Evolutionary conservation across 2,113 vertebrate species (phyloP).

Genomic region (Pseudorhombus dupliciocellatus): DNA sequence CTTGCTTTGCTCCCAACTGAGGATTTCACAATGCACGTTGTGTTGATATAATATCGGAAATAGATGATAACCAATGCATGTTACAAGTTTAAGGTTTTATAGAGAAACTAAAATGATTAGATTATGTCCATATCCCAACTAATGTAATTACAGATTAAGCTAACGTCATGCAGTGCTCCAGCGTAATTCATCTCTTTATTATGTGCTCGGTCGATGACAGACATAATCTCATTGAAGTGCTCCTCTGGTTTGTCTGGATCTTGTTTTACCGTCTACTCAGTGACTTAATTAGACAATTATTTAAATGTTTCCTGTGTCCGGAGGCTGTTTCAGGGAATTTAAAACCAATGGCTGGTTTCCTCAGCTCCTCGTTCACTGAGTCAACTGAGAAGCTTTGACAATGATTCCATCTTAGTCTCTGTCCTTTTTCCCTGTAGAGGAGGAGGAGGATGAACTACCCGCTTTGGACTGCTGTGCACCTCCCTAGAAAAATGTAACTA

Average conservation of each 20-base stretch:
- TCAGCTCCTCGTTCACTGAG: background rate
- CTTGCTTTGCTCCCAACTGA: background rate
- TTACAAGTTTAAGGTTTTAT: too few species aligned
- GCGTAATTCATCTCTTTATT: background rate
- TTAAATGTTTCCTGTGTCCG: constrained; percentile 25
- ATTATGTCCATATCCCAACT: background rate
- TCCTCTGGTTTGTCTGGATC: background rate
- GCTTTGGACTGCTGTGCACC: too few species aligned
- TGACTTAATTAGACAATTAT: constrained; percentile 33
- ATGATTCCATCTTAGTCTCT: background rate
- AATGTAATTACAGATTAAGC: background rate
- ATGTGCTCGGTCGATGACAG: constrained; percentile 5
- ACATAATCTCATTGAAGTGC: constrained; percentile 24
- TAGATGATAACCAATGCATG: too few species aligned
- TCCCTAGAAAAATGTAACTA: too few species aligned
- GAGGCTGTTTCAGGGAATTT: constrained; percentile 9
- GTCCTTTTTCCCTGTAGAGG: background rate
- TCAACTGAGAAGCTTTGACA: background rate
- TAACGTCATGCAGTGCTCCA: background rate
- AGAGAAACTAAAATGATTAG: too few species aligned
- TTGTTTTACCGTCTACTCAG: constrained; percentile 20
- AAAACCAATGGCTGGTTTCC: background rate
- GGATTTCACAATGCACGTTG: background rate
- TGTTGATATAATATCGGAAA: background rate
- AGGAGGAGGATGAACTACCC: too few species aligned